These are phyloP conservation scores for Lamellibrachia satsuma DNA, from an alignment of 2,888 invertebrate genomes.

Conservation along the genomic window DNA sequence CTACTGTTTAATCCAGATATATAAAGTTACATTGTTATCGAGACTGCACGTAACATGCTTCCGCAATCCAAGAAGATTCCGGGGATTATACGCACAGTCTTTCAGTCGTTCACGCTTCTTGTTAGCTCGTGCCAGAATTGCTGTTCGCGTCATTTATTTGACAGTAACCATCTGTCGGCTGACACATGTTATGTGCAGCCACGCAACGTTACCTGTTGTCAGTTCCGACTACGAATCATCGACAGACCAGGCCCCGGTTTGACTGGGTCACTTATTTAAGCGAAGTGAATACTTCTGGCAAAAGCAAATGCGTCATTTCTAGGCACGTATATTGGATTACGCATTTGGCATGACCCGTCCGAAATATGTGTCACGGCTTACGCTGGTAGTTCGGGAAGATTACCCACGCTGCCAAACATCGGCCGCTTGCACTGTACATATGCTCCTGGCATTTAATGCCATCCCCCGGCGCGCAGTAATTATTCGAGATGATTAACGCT, in stretches of 20 bases:
- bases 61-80: not conserved
- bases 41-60: not conserved
- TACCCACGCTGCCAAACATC: not conserved
- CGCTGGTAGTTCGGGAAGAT: not conserved
- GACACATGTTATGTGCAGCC: not conserved
- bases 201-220: not conserved
- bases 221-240: not conserved
- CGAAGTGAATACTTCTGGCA: not conserved
- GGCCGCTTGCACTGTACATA: not conserved
- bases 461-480: not conserved
- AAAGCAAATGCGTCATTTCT: not conserved
- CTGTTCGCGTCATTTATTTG: not conserved
- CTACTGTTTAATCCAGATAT: not conserved
- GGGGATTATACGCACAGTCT: not conserved
- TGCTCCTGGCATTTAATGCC: not conserved
- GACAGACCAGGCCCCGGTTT: not conserved
- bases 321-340: not conserved
- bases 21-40: not conserved
- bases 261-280: not conserved
- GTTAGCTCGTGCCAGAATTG: not conserved
- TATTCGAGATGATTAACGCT: constrained; percentile 12
- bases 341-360: not conserved
- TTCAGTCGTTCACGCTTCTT: not conserved
- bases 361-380: not conserved
- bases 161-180: not conserved